Base-by-base conservation (phyloP, 1,140 invertebrate genomes). In the Nasonia giraulti region DNA sequence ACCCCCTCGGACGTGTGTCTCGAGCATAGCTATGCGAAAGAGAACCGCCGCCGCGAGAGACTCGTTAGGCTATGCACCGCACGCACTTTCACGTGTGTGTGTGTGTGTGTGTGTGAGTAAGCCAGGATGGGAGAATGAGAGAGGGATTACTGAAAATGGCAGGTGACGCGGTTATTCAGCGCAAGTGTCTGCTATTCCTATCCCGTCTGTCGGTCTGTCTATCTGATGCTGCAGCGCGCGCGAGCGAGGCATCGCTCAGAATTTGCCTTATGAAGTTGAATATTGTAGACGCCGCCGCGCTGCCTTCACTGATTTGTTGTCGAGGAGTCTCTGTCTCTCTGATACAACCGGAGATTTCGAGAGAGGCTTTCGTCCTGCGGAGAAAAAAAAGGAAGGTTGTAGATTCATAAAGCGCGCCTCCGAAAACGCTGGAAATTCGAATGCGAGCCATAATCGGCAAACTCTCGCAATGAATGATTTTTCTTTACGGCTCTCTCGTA, bases 1-100 rank as follows among this genome's bases (percentile, higher is more conserved):
- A 62, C 84, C 83, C 86, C 86, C 87, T 86, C 82, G 85, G 82
- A 77, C 74, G 23, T 84, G 55, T 62, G 55, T 62, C 55, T 62
- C 55, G 55, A 62, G 86, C 86, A 89, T 88, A 88, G 84, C 88
- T 88, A 80, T 87, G 31, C 14, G 73, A 74, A 74, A 71, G 73
- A 74, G 74, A 33, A 11, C 69, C 27, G 37, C 37, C 23, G 27
- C 23, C 23, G 68, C 17, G 74, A 23, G 20, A 76, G 37, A 76
- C 44, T 76, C 74, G 74, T 76, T 76, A 76, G 74, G 8, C 74
- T 71, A 71, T 76, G 74, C 74, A 20, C n/a, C 10, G 74, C 40
- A 76, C n/a, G 74, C 44, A 47, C 31, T 76, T 17, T 23, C 55
- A 44, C 78, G 8, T 69, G 37, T 44, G 20, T 11, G 37, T 33